Percentiles rank a stretch among this genome's conserved stretches.
Evolutionary conservation across 1,140 invertebrate genomes (phyloP).

Genomic region (Conus ventricosus): DNA sequence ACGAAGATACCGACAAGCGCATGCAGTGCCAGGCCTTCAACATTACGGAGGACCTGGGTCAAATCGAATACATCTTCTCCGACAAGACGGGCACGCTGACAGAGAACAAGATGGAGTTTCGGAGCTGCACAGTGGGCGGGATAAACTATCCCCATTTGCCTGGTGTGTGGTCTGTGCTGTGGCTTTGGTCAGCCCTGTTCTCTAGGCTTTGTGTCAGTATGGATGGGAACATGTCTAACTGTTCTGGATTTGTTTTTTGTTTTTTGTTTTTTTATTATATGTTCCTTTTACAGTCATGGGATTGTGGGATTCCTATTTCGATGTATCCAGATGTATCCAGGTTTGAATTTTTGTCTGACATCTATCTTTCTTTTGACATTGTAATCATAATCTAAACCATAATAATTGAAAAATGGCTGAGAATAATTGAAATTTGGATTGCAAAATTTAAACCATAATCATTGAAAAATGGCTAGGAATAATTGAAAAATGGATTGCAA

Average conservation of each 20-base stretch:
- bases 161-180: constrained; percentile 42
- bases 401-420: no score
- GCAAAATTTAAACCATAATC: no score
- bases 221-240: not conserved
- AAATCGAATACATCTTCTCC: constrained; percentile 96
- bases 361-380: no score
- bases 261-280: not conserved
- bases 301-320: no score
- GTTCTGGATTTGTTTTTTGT: not conserved
- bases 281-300: not conserved
- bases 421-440: no score
- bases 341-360: no score
- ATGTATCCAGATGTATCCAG: no score
- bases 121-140: constrained; percentile 89
- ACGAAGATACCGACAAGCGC: constrained; percentile 86
- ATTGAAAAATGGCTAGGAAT: no score
- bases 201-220: no score
- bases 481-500: no score
- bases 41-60: constrained; percentile 97
- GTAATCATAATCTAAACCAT: no score
- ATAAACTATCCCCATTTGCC: constrained; percentile 83
- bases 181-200: no score
- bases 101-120: constrained; percentile 98
- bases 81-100: constrained; percentile 98
- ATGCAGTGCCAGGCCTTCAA: constrained; percentile 97